Conservation (phyloP, 1,140 invertebrate genomes). For the Hylaeus volcanicus region DNA sequence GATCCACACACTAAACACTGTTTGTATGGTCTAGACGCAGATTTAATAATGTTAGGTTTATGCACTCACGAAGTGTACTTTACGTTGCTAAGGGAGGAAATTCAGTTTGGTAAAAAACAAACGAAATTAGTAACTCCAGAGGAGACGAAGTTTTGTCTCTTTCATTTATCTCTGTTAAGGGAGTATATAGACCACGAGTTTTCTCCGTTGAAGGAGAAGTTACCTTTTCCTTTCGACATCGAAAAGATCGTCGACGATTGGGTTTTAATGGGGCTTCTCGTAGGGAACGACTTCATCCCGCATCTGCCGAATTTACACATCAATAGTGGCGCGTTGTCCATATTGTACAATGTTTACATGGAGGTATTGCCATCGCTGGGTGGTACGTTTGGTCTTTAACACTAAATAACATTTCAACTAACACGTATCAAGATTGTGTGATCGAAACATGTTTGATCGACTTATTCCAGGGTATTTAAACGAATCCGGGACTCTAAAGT, state of each 20-base stretch:
- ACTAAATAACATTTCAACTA: too few species aligned
- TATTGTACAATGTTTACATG: constrained; percentile 94
- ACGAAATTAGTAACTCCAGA: constrained; percentile 87
- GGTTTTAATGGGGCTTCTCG: constrained; percentile 96
- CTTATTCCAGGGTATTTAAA: constrained; percentile 92
- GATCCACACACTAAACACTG: constrained; percentile 95
- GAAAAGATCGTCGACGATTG: constrained; percentile 89
- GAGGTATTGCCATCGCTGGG: constrained; percentile 91
- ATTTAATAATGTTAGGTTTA: constrained; percentile 96
- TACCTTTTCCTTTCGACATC: constrained; percentile 79
- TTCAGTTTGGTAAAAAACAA: constrained; percentile 86
- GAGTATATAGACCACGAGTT: constrained; percentile 98
- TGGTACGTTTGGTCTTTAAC: constrained; percentile 81
- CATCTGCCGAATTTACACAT: constrained; percentile 97
- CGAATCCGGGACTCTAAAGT: constrained; percentile 91
- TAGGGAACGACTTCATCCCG: constrained; percentile 99
- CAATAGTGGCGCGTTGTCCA: constrained; percentile 90
- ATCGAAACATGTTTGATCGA: not conserved
- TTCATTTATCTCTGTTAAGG: constrained; percentile 94
- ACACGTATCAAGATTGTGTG: not conserved
- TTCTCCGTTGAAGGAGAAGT: constrained; percentile 85
- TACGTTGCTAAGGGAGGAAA: constrained; percentile 94
- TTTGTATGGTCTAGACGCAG: constrained; percentile 97
- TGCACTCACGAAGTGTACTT: constrained; percentile 98
- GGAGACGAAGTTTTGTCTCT: constrained; percentile 94